Conservation (phyloP, 2,888 invertebrate genomes). For the Archaeoteleia sp. region DNA sequence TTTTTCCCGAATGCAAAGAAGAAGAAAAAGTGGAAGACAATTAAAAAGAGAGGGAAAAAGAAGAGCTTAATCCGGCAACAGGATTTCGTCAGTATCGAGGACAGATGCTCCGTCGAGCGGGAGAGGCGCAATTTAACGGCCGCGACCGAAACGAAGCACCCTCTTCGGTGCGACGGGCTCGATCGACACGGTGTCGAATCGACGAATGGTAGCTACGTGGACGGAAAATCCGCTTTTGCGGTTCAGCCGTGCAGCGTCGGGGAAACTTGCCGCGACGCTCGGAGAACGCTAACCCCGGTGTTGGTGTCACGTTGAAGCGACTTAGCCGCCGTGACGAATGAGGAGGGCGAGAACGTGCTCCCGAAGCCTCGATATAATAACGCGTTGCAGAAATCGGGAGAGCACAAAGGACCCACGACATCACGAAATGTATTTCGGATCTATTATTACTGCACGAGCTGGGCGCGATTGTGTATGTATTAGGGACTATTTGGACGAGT, state of each 20-base stretch:
- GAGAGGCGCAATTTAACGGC: slow-evolving; percentile 44
- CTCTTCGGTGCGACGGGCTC: slow-evolving; percentile 43
- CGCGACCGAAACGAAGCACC: slow-evolving; percentile 18
- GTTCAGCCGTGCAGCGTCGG: slow-evolving; percentile 9
- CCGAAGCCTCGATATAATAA: slow-evolving; percentile 38
- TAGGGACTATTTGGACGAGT: too few species aligned
- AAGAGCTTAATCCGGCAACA: background rate
- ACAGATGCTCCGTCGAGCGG: slow-evolving; percentile 41
- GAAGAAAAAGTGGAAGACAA: too few species aligned
- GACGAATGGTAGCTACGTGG: slow-evolving; percentile 26
- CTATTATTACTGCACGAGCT: slow-evolving; percentile 27
- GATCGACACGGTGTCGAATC: slow-evolving; percentile 48
- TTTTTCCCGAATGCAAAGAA: too few species aligned
- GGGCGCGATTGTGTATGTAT: too few species aligned
- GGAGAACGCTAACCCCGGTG: slow-evolving; percentile 7
- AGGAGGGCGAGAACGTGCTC: slow-evolving; percentile 49
- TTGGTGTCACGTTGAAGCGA: slow-evolving; percentile 23
- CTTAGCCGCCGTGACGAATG: slow-evolving; percentile 47
- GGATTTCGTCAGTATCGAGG: slow-evolving; percentile 10
- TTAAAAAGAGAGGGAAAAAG: too few species aligned
- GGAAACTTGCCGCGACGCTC: slow-evolving; percentile 10
- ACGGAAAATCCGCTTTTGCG: slow-evolving; percentile 50
- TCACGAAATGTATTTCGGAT: slow-evolving; percentile 25
- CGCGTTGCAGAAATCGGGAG: slow-evolving; percentile 22
- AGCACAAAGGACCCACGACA: slow-evolving; percentile 29